phyloP scores from a whole-genome alignment of 1,140 invertebrate species.

The Drosophila melanica region DNA sequence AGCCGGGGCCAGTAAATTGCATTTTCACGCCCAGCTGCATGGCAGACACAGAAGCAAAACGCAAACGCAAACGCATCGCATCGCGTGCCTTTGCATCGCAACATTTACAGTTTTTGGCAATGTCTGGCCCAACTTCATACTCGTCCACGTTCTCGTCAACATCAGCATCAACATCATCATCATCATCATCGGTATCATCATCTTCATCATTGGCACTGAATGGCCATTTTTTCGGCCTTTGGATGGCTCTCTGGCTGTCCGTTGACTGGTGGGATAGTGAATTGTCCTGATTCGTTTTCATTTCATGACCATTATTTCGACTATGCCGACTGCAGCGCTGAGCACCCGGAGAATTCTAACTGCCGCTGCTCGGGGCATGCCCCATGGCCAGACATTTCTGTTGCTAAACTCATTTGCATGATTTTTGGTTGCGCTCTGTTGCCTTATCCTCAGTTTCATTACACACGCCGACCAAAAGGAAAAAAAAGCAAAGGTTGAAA shows the following conservation, averaged over 20 bases:
- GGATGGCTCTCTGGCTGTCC: background rate
- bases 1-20: constrained; percentile 64
- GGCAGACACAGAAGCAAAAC: constrained; percentile 18
- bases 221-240: constrained; percentile 24
- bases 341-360: constrained; percentile 11
- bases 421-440: constrained; percentile 45
- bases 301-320: constrained; percentile 66
- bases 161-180: constrained; percentile 11
- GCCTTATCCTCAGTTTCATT: constrained; percentile 47
- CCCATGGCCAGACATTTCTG: constrained; percentile 45
- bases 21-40: constrained; percentile 70
- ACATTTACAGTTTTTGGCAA: constrained; percentile 51
- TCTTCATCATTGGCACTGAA: constrained; percentile 46
- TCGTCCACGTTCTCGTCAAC: background rate
- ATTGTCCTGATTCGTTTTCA: constrained; percentile 66
- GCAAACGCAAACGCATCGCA: constrained; percentile 16
- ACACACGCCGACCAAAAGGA: constrained; percentile 30
- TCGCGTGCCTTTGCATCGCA: constrained; percentile 39
- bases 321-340: constrained; percentile 14
- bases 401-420: constrained; percentile 76
- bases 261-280: constrained; percentile 28
- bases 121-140: constrained; percentile 18
- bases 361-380: constrained; percentile 2
- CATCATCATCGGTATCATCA: constrained; percentile 17
- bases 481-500: background rate